These are phyloP conservation scores for Drosophila busckii DNA, from an alignment of 1,140 invertebrate genomes.

Conservation along the genomic window DNA sequence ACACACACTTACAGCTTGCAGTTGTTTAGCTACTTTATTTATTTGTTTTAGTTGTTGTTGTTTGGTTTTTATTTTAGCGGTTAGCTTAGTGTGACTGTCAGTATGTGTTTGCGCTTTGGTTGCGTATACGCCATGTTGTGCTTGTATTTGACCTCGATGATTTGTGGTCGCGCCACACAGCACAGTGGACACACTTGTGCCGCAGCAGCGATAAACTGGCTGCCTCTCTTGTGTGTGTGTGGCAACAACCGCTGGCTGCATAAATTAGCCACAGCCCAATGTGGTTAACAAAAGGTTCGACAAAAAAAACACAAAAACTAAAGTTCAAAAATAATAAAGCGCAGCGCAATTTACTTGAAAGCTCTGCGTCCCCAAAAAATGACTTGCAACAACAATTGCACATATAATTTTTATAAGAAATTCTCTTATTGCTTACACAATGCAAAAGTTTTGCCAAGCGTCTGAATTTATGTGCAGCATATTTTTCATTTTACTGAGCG, in stretches of 20 bases:
- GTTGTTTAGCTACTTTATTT: slow-evolving; percentile 18
- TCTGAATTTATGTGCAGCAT: slow-evolving; percentile 69
- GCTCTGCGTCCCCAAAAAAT: slow-evolving; percentile 14
- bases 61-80: slow-evolving; percentile 12
- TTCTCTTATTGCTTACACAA: slow-evolving; percentile 19
- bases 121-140: slow-evolving; percentile 69
- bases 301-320: slow-evolving; percentile 6
- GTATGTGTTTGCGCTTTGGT: slow-evolving; percentile 27
- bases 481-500: slow-evolving; percentile 55
- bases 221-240: slow-evolving; percentile 24
- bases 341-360: slow-evolving; percentile 43
- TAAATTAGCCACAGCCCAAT: slow-evolving; percentile 71
- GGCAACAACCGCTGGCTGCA: slow-evolving; percentile 47
- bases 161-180: slow-evolving; percentile 63
- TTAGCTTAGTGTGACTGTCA: slow-evolving; percentile 9
- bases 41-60: slow-evolving; percentile 24
- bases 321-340: slow-evolving; percentile 7
- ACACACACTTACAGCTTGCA: slow-evolving; percentile 32
- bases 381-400: slow-evolving; percentile 31
- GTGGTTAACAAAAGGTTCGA: slow-evolving; percentile 28
- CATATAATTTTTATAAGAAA: slow-evolving; percentile 49
- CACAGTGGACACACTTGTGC: slow-evolving; percentile 53
- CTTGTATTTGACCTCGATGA: slow-evolving; percentile 71
- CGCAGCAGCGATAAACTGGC: slow-evolving; percentile 60
- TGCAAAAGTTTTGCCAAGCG: slow-evolving; percentile 22